Conservation (phyloP, 2,888 invertebrate species). For the Drosophila subquinaria region DNA sequence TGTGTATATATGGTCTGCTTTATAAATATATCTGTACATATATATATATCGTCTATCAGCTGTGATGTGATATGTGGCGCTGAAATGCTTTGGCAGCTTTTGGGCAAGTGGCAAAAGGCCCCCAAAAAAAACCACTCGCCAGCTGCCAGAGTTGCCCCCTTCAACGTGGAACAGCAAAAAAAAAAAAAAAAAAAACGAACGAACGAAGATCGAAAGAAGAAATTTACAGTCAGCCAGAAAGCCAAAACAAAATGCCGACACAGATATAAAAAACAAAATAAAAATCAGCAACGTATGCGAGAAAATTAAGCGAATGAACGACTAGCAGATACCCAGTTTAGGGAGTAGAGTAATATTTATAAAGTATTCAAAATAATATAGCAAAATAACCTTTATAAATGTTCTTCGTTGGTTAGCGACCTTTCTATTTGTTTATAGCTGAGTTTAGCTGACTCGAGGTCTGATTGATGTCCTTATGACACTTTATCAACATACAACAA, state of each 20-base stretch:
- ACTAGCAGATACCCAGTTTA: not conserved
- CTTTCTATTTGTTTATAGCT: too few species aligned
- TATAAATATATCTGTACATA: too few species aligned
- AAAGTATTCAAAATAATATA: too few species aligned
- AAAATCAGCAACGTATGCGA: not conserved
- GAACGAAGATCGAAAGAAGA: conserved; percentile 8
- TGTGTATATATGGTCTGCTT: too few species aligned
- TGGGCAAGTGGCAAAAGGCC: conserved; percentile 48
- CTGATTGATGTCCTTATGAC: too few species aligned
- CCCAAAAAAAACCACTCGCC: conserved; percentile 43
- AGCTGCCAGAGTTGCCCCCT: conserved; percentile 29
- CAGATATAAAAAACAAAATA: conserved; percentile 1
- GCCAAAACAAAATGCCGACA: conserved; percentile 57
- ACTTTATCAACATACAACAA: too few species aligned
- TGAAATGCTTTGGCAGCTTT: conserved; percentile 62
- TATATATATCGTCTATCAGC: conserved; percentile 50
- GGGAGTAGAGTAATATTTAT: not conserved
- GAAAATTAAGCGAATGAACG: not conserved
- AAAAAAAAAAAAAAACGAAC: not conserved
- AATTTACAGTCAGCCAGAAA: conserved; percentile 59
- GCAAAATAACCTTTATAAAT: too few species aligned
- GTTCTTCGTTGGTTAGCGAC: too few species aligned
- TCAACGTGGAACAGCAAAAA: not conserved
- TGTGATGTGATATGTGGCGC: conserved; percentile 39
- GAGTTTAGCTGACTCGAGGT: too few species aligned